Evolutionary conservation across 2,797 vertebrate genomes (phyloP).

Genomic region (Neoniphon sammara): DNA sequence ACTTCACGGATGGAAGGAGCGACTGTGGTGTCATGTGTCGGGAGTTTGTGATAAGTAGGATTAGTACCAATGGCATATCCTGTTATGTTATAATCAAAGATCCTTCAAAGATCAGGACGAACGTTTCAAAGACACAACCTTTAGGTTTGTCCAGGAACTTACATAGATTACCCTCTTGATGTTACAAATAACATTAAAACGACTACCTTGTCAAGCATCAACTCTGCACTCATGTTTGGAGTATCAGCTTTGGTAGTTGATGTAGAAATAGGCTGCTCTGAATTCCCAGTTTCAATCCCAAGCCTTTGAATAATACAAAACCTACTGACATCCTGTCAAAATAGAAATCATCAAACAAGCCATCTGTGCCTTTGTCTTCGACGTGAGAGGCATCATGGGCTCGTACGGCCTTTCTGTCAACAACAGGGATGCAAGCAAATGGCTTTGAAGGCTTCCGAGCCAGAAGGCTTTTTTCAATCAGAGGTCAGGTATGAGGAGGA

Average conservation of each 20-base stretch:
- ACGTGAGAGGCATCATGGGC: constrained; percentile 40
- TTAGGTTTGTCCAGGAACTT: constrained; percentile 36
- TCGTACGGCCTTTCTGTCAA: constrained; percentile 51
- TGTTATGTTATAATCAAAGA: constrained; percentile 32
- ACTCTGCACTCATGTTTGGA: constrained; percentile 39
- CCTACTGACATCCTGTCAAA: constrained; percentile 66
- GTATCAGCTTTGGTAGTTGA: constrained; percentile 41
- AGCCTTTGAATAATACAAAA: constrained; percentile 67
- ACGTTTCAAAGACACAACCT: constrained; percentile 31
- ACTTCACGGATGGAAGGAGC: background rate
- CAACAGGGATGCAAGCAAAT: constrained; percentile 42
- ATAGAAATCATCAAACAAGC: constrained; percentile 65
- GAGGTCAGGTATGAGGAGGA: constrained; percentile 52
- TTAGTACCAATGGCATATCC: constrained; percentile 61
- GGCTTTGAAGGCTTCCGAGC: constrained; percentile 63
- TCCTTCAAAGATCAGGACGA: constrained; percentile 38
- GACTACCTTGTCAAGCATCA: constrained; percentile 46
- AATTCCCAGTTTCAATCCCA: constrained; percentile 47
- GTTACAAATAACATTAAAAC: constrained; percentile 31
- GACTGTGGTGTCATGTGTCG: background rate
- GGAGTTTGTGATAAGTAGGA: constrained; percentile 43
- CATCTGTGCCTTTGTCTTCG: constrained; percentile 47
- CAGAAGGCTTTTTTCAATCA: constrained; percentile 32
- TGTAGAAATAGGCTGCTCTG: constrained; percentile 45
- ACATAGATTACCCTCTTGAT: constrained; percentile 43